Base-by-base conservation (phyloP, 2,888 invertebrate species). In the Zaprionus bogoriensis region DNA sequence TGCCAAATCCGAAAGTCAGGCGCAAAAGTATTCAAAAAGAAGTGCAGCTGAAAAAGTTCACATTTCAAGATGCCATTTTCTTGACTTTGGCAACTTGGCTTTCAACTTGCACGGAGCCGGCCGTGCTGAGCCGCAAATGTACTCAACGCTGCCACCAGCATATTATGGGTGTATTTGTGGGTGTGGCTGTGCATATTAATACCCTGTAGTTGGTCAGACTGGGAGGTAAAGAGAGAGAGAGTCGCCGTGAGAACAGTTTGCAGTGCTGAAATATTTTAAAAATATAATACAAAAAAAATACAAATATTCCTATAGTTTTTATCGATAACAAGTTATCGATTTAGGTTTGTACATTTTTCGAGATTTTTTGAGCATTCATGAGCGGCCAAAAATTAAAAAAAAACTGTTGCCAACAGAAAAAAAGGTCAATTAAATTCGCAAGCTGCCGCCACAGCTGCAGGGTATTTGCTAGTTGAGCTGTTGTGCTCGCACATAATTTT, bases 41-140 rank as follows among this genome's bases (percentile, higher is more conserved):
- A 83, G 74, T 82, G 80, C 86, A 80, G 77, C 74, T 76, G 83
- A 72, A 85, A 85, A 81, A 86, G 87, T 81, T 86, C 80, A 86
- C 84, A 86, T 81, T 81, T 83, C 84, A 83, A 83, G 80, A 83
- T 81, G 80, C 84, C 84, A 83, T 81, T 81, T 78, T 77, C 80
- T 68, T 77, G 65, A 69, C 71, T 83, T 78, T 73, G 45, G 39
- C 45, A 75, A 76, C 67, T 74, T 78, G 62, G 55, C 58, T 79
- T 67, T 66, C 67, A 9, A 67, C 63, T 75, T 69, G 83, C 77
- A 67, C 30, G 2, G 30, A 2, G 30, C 2, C 62, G 73, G 66
- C 62, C 70, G n/a, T 51, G 28, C 30, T 45, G 59, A 17, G 32
- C 32, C 58, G 60, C 78, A 81, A 81, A 72, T 68, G 78, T 70